These are phyloP conservation scores for Macrocentrus cingulum DNA, from an alignment of 1,140 invertebrate genomes.

Conservation along the genomic window DNA sequence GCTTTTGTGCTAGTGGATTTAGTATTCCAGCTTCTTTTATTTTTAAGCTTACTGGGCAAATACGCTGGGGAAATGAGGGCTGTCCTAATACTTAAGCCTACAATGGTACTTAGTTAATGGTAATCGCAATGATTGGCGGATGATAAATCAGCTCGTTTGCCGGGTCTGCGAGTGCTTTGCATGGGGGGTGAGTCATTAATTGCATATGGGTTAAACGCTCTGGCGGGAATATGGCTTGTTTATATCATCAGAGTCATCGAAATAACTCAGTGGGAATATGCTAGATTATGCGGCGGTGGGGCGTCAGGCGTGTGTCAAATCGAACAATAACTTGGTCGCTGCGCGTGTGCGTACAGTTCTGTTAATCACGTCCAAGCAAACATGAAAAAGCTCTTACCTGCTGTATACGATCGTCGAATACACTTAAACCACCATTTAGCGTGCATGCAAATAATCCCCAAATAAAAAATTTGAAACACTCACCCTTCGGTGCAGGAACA, in stretches of 20 bases:
- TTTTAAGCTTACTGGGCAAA: too few relatives aligned
- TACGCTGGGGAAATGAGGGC: too few relatives aligned
- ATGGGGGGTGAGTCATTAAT: neutral
- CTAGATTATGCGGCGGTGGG: neutral
- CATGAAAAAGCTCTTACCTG: conserved; percentile 6
- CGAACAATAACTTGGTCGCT: conserved; percentile 7
- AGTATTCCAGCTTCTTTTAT: too few relatives aligned
- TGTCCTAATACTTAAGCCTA: too few relatives aligned
- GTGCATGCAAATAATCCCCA: too few relatives aligned
- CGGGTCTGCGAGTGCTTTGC: neutral
- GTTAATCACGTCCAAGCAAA: neutral
- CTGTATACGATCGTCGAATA: too few relatives aligned
- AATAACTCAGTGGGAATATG: conserved; percentile 3
- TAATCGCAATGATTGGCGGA: too few relatives aligned
- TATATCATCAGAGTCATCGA: too few relatives aligned
- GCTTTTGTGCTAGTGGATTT: too few relatives aligned
- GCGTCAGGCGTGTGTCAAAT: conserved; percentile 27
- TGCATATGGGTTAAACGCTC: neutral
- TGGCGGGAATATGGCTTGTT: conserved; percentile 2
- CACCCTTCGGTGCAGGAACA: conserved; percentile 49
- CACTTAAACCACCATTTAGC: conserved; percentile 2
- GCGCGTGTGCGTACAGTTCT: too few relatives aligned
- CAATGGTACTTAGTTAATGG: too few relatives aligned
- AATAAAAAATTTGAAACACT: conserved; percentile 37
- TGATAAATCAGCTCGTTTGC: too few relatives aligned